phyloP scores from a whole-genome alignment of 2,888 invertebrate species.

The Ditylenchus weischeri region DNA sequence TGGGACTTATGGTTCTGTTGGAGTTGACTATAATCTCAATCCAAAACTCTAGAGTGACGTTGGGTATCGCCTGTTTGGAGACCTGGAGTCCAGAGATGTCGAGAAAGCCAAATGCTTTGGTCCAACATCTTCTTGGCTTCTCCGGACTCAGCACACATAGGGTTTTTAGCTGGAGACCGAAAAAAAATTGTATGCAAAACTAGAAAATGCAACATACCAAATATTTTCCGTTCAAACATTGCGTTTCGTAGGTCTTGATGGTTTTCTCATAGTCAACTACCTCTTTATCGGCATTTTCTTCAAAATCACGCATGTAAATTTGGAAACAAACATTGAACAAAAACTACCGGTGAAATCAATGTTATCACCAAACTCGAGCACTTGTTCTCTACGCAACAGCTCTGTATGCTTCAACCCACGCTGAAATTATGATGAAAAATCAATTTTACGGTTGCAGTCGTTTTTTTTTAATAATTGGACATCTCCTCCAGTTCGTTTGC shows the following conservation, averaged over 20 bases:
- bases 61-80: slow-evolving; percentile 9
- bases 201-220: slow-evolving; percentile 17
- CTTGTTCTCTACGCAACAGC: slow-evolving; percentile 19
- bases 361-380: slow-evolving; percentile 24
- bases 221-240: slow-evolving; percentile 24
- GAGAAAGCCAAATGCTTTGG: slow-evolving; percentile 20
- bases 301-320: no score
- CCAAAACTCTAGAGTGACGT: slow-evolving; percentile 20
- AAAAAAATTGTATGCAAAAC: slow-evolving; percentile 1
- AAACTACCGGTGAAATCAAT: slow-evolving; percentile 20
- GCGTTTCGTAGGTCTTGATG: slow-evolving; percentile 14
- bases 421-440: no score
- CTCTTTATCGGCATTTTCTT: neutral
- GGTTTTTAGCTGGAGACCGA: slow-evolving; percentile 21
- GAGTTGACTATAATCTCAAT: slow-evolving; percentile 15
- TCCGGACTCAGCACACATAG: slow-evolving; percentile 21
- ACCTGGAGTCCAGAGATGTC: slow-evolving; percentile 11
- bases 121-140: slow-evolving; percentile 19
- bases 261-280: slow-evolving; percentile 24
- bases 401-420: slow-evolving; percentile 23
- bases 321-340: no score
- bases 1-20: neutral
- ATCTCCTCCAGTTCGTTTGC: no score
- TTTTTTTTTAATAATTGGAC: no score
- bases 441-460: no score